phyloP scores from a whole-genome alignment of 2,797 vertebrate species.

The Micrastur ruficollis region DNA sequence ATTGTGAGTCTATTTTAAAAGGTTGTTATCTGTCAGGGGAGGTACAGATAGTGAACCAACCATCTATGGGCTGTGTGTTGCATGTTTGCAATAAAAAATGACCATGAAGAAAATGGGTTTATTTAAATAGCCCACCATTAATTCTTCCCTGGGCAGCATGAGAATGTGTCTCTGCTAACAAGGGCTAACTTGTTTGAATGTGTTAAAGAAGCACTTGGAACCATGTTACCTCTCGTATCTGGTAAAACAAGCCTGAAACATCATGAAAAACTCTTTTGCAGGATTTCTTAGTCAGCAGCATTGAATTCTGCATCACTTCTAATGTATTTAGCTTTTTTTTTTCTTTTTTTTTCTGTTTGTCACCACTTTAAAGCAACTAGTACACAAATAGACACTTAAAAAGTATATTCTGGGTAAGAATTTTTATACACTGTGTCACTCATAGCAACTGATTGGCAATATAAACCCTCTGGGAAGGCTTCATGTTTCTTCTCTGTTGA shows the following conservation, averaged over 20 bases:
- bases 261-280: accelerated
- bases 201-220: not conserved
- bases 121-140: not conserved
- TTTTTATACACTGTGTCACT: not conserved
- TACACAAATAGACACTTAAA: not conserved
- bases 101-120: not conserved
- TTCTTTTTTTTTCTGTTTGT: not conserved
- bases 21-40: not conserved
- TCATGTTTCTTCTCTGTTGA: not conserved
- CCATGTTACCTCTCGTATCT: not conserved
- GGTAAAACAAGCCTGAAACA: not conserved
- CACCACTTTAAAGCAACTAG: not conserved
- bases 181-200: not conserved
- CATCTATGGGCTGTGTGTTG: not conserved
- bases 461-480: not conserved
- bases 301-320: not conserved
- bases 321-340: not conserved
- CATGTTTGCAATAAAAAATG: too few relatives aligned
- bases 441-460: not conserved
- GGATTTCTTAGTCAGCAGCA: not conserved
- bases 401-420: not conserved
- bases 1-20: conserved; percentile 2
- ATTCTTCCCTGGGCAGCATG: not conserved
- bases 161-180: not conserved
- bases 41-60: not conserved